Percentiles rank a stretch among this genome's conserved stretches.
phyloP scores from a whole-genome alignment of 2,888 invertebrate species.

The Polymixis lichenea region DNA sequence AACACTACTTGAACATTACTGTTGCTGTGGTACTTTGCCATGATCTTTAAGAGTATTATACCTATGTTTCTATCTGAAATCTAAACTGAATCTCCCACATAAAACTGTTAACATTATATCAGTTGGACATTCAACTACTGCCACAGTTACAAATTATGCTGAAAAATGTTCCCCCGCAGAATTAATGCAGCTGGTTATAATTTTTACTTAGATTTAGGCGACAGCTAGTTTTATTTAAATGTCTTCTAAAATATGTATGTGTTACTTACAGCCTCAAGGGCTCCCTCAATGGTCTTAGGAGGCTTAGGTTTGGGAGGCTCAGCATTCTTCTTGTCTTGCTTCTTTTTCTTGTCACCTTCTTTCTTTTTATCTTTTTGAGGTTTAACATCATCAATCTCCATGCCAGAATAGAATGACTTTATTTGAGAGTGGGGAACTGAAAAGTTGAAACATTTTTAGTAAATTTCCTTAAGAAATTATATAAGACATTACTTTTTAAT shows the following conservation, averaged over 20 bases:
- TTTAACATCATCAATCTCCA: conserved; percentile 91
- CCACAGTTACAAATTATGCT: not conserved
- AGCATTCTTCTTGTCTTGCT: conserved; percentile 88
- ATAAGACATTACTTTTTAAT: not conserved
- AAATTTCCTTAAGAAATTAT: not conserved
- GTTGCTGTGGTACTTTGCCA: not conserved
- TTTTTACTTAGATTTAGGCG: not conserved
- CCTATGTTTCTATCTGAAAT: not conserved
- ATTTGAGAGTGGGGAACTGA: conserved; percentile 93
- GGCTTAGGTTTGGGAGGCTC: conserved; percentile 91
- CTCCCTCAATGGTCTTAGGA: conserved; percentile 92
- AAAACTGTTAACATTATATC: not conserved
- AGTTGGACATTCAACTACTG: not conserved
- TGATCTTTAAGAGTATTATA: not conserved
- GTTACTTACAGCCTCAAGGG: conserved; percentile 90
- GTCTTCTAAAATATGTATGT: not conserved
- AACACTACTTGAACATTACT: not conserved
- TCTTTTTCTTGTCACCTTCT: conserved; percentile 83
- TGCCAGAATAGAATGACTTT: conserved; percentile 92
- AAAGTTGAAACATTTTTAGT: not conserved
- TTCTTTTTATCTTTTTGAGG: conserved; percentile 89
- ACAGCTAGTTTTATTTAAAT: too few species aligned
- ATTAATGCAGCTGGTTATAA: not conserved
- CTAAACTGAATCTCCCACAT: not conserved
- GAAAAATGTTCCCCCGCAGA: not conserved